Evolutionary conservation across 64 coral and sea anemone species (phyloP).

Genomic region (Orbicella faveolata): DNA sequence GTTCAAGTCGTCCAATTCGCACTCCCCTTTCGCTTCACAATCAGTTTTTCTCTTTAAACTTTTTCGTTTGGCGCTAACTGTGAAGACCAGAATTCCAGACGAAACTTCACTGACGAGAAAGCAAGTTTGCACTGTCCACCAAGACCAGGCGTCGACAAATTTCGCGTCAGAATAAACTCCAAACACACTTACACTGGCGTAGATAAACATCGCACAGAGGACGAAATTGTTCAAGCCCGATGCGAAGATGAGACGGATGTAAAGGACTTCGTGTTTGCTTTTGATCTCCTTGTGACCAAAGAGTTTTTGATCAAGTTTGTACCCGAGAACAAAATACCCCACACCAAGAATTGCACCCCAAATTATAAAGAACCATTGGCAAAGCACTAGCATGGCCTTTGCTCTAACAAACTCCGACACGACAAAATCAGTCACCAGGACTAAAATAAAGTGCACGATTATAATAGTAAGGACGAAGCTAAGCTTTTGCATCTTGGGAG

Average conservation of each 20-base stretch:
- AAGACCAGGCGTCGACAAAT: constrained; percentile 37
- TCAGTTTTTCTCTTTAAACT: not conserved
- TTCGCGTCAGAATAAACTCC: constrained; percentile 14
- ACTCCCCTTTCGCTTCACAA: not conserved
- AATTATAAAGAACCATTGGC: constrained; percentile 9
- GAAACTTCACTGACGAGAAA: constrained; percentile 22
- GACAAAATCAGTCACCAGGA: constrained; percentile 1
- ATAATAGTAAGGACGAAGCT: constrained; percentile 28
- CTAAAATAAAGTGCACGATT: constrained; percentile 30
- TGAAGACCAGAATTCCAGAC: constrained; percentile 38
- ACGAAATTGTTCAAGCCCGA: constrained; percentile 18
- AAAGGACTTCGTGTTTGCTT: not conserved
- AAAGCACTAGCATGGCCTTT: constrained; percentile 5
- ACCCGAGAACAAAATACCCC: not conserved
- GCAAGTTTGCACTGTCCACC: constrained; percentile 40
- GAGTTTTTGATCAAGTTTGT: constrained; percentile 15
- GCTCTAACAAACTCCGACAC: constrained; percentile 22
- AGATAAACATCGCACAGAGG: not conserved
- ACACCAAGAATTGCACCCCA: constrained; percentile 35
- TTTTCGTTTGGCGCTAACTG: constrained; percentile 15
- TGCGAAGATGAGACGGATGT: constrained; percentile 8
- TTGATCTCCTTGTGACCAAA: constrained; percentile 12
- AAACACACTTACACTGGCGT: not conserved
- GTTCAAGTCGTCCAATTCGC: not conserved
- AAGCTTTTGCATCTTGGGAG: constrained; percentile 4